A percentile compares a stretch with the other conserved stretches of the same genome.
phyloP scores from a whole-genome alignment of 2,888 invertebrate species.

The Protonemura montana region DNA sequence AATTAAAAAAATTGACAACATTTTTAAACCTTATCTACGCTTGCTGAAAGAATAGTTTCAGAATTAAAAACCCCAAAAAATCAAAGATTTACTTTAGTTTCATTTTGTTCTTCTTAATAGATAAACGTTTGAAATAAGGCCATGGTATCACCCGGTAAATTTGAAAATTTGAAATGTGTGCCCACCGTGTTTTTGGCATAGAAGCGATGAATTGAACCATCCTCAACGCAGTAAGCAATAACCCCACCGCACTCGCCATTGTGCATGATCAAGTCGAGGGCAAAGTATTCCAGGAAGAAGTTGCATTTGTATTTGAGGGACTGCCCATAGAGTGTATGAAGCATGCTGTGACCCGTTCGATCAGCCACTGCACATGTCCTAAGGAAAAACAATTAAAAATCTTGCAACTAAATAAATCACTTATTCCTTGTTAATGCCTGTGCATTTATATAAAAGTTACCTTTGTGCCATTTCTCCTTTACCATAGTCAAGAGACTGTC shows the following conservation, averaged over 20 bases:
- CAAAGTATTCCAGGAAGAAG: conserved; percentile 77
- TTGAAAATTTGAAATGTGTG: background rate
- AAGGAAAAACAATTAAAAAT: too few species aligned
- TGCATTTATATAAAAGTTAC: conserved; percentile 21
- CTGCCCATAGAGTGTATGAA: conserved; percentile 76
- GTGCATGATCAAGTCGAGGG: conserved; percentile 74
- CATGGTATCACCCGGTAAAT: too few species aligned
- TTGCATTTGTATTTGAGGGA: conserved; percentile 72
- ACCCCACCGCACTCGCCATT: conserved; percentile 69
- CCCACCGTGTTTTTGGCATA: conserved; percentile 56
- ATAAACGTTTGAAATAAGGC: too few species aligned
- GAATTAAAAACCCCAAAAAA: too few species aligned
- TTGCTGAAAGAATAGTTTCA: too few species aligned
- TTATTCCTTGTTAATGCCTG: too few species aligned
- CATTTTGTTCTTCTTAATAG: too few species aligned
- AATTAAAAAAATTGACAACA: too few species aligned
- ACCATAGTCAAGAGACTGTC: conserved; percentile 72
- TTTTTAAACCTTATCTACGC: too few species aligned
- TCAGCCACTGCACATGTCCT: conserved; percentile 74
- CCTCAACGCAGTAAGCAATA: conserved; percentile 72
- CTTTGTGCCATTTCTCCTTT: conserved; percentile 70
- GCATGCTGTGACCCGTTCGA: conserved; percentile 72
- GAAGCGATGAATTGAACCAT: conserved; percentile 74
- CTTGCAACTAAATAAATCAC: too few species aligned
- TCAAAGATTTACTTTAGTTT: too few species aligned